Evolutionary conservation across 1,140 invertebrate genomes (phyloP).

Genomic region (Scaptomyza montana): DNA sequence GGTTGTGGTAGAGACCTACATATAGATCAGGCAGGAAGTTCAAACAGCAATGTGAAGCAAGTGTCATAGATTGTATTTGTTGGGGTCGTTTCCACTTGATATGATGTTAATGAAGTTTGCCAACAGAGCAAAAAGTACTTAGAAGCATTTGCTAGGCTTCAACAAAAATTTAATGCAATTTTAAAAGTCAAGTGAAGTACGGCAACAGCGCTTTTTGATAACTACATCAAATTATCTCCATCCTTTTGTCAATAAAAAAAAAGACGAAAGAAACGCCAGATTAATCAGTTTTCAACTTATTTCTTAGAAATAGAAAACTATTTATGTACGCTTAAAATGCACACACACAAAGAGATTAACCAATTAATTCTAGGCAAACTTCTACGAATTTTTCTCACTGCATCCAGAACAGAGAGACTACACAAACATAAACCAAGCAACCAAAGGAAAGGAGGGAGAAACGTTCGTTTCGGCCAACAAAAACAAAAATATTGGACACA

Average conservation of each 20-base stretch:
- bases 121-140: slow-evolving; percentile 13
- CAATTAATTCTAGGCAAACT: slow-evolving; percentile 75
- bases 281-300: slow-evolving; percentile 73
- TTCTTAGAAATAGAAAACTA: slow-evolving; percentile 54
- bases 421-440: slow-evolving; percentile 28
- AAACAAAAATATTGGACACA: slow-evolving; percentile 50
- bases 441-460: not conserved
- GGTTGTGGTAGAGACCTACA: not conserved
- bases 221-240: slow-evolving; percentile 25
- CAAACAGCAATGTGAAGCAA: slow-evolving; percentile 21
- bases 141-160: not conserved
- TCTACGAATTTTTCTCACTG: slow-evolving; percentile 78
- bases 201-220: slow-evolving; percentile 30
- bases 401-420: slow-evolving; percentile 34
- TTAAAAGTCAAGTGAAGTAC: slow-evolving; percentile 10
- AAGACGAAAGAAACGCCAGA: slow-evolving; percentile 42
- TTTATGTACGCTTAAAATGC: slow-evolving; percentile 8
- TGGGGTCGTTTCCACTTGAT: slow-evolving; percentile 3
- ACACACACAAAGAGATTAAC: slow-evolving; percentile 62
- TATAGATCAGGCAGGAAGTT: slow-evolving; percentile 33
- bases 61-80: slow-evolving; percentile 32
- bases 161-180: too few relatives aligned
- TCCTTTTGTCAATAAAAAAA: slow-evolving; percentile 26
- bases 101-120: slow-evolving; percentile 31
- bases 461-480: slow-evolving; percentile 33